phyloP scores from a whole-genome alignment of 1,140 invertebrate species.

The Ephestia elutella region DNA sequence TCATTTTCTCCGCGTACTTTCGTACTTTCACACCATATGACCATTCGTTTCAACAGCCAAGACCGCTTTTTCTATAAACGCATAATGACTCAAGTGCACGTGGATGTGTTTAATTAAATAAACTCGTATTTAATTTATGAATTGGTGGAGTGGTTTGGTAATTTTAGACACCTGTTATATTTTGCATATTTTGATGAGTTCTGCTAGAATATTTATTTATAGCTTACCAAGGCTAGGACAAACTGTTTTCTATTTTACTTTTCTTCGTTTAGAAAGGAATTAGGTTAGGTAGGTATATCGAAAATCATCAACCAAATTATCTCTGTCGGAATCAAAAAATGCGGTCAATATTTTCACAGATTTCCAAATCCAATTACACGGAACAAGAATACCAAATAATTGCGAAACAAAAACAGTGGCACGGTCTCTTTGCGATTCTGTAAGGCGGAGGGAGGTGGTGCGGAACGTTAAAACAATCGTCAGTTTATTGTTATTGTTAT shows the following conservation, averaged over 20 bases:
- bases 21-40: constrained; percentile 39
- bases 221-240: no score
- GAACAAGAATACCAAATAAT: constrained; percentile 17
- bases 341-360: constrained; percentile 1
- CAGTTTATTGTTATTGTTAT: constrained; percentile 26
- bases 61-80: constrained; percentile 32
- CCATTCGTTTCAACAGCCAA: constrained; percentile 21
- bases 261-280: no score
- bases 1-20: constrained; percentile 41
- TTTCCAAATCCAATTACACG: constrained; percentile 6
- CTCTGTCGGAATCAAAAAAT: not conserved
- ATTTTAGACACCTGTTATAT: not conserved
- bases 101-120: constrained; percentile 17
- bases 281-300: no score
- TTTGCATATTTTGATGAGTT: not conserved
- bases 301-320: not conserved
- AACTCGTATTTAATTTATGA: constrained; percentile 3
- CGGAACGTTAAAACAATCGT: constrained; percentile 35
- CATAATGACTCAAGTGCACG: constrained; percentile 4
- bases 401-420: constrained; percentile 33
- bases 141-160: no score
- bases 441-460: constrained; percentile 22
- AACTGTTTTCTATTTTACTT: no score
- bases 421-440: constrained; percentile 26
- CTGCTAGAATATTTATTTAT: no score